Evolutionary conservation across 2,113 vertebrate species (phyloP).

Genomic region (Eupsittula cactorum): DNA sequence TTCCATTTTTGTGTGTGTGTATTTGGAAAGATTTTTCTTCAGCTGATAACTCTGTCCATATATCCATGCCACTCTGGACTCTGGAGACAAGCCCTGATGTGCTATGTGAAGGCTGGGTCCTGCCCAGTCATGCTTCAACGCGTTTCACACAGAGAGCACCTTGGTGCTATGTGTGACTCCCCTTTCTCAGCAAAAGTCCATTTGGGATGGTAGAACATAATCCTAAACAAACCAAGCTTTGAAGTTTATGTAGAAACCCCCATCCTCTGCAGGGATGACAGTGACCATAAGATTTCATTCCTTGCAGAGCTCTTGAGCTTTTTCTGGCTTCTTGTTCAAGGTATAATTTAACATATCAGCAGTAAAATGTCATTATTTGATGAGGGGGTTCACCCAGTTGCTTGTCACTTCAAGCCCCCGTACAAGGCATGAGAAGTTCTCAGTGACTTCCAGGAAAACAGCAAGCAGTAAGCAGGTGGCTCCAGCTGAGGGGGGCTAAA

Average conservation of each 20-base stretch:
- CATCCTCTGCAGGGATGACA: not conserved
- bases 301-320: not conserved
- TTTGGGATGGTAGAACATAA: not conserved
- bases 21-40: not conserved
- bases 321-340: not conserved
- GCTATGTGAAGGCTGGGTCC: not conserved
- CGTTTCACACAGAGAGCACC: accelerated
- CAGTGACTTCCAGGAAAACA: not conserved
- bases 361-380: not conserved
- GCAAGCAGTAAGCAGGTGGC: not conserved
- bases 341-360: not conserved
- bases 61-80: not conserved
- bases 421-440: not conserved
- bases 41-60: not conserved
- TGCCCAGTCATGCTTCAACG: not conserved
- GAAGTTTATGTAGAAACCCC: not conserved
- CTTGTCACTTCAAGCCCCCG: not conserved
- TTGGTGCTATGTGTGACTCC: accelerated
- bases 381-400: not conserved
- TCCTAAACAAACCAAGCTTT: not conserved
- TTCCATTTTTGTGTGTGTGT: not conserved
- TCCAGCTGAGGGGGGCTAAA: not conserved
- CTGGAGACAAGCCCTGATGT: not conserved
- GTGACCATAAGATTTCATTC: not conserved
- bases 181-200: not conserved